Percentiles rank a stretch among this genome's conserved stretches.
Evolutionary conservation across 1,140 invertebrate genomes (phyloP).

Genomic region (Drosophila auraria): DNA sequence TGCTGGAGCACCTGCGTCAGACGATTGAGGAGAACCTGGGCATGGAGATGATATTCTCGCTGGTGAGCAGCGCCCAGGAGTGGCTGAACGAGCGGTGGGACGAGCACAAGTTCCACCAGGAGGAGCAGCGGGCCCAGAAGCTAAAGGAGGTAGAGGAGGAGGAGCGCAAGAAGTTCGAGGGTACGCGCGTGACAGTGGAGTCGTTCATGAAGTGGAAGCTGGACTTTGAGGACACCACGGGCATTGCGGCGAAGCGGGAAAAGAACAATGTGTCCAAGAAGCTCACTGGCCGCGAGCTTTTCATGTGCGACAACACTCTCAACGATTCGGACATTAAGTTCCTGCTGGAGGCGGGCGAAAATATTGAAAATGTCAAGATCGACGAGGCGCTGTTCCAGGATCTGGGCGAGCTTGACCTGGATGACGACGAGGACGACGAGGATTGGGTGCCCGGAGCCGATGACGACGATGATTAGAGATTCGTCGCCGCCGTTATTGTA

Average conservation of each 20-base stretch:
- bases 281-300: slow-evolving; percentile 94
- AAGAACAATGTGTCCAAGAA: slow-evolving; percentile 91
- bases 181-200: slow-evolving; percentile 97
- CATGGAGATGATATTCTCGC: slow-evolving; percentile 98
- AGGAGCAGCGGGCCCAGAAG: slow-evolving; percentile 90
- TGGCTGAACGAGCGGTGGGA: slow-evolving; percentile 95
- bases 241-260: slow-evolving; percentile 90
- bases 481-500: slow-evolving; percentile 23
- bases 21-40: slow-evolving; percentile 95
- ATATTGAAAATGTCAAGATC: slow-evolving; percentile 95
- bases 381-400: slow-evolving; percentile 98
- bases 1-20: slow-evolving; percentile 89
- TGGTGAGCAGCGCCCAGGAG: slow-evolving; percentile 96
- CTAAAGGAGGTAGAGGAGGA: slow-evolving; percentile 93
- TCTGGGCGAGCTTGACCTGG: slow-evolving; percentile 94
- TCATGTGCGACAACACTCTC: slow-evolving; percentile 95
- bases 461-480: slow-evolving; percentile 62
- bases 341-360: slow-evolving; percentile 92
- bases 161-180: slow-evolving; percentile 97
- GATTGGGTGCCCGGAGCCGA: slow-evolving; percentile 79
- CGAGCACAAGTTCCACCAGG: slow-evolving; percentile 89
- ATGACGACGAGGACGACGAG: slow-evolving; percentile 88
- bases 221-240: slow-evolving; percentile 96
- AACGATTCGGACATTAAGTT: slow-evolving; percentile 98
- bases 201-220: slow-evolving; percentile 98